These are phyloP conservation scores for Scytalopus superciliaris DNA, from an alignment of 2,113 vertebrate genomes.

Conservation along the genomic window DNA sequence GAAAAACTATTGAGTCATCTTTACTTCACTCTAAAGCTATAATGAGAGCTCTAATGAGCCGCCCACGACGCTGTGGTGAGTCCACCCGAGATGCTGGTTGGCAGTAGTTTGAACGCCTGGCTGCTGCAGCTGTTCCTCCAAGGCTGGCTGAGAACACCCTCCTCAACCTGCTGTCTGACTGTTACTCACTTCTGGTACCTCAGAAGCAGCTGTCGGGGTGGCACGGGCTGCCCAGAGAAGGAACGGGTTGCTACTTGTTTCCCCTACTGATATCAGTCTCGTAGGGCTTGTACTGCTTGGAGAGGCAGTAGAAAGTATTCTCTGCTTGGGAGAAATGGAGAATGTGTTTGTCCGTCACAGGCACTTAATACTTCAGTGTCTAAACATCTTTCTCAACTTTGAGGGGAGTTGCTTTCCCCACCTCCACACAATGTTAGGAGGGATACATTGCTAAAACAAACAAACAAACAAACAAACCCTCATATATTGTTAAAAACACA, in stretches of 20 bases:
- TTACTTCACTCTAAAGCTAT: neutral
- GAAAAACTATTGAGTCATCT: neutral
- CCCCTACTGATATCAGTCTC: neutral
- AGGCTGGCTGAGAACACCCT: neutral
- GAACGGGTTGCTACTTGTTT: neutral
- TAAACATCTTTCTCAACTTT: neutral
- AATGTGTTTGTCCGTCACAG: neutral
- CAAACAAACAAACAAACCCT: too few relatives aligned
- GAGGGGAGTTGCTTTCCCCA: neutral
- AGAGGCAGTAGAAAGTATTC: neutral
- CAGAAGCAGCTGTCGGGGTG: neutral
- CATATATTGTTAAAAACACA: neutral
- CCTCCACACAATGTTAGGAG: neutral
- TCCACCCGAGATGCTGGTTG: neutral
- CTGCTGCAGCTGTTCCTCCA: neutral
- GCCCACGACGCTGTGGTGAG: rapidly evolving
- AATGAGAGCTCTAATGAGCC: neutral
- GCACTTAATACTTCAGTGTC: neutral
- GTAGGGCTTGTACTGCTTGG: neutral
- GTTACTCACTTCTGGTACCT: neutral
- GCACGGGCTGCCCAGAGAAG: neutral
- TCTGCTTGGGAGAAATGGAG: neutral
- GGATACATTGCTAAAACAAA: neutral
- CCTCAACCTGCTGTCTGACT: neutral
- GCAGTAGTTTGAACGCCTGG: neutral